phyloP scores from a whole-genome alignment of 2,113 vertebrate species.

The Phainopepla nitens region DNA sequence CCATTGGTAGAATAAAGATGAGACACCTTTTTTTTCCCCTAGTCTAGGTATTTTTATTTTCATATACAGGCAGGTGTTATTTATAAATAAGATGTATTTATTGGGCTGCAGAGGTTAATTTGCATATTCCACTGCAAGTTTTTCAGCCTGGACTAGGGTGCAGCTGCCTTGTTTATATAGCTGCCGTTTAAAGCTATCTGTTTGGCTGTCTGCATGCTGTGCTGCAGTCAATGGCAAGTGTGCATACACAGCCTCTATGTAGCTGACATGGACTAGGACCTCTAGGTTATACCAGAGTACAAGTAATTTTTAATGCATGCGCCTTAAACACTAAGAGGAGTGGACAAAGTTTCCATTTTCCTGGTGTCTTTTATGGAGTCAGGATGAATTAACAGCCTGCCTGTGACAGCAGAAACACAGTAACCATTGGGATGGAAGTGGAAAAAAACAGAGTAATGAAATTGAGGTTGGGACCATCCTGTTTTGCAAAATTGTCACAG shows the following conservation, averaged over 20 bases:
- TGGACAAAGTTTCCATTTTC: neutral
- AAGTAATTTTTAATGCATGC: neutral
- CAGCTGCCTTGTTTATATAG: neutral
- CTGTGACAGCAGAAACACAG: neutral
- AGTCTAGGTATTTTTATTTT: neutral
- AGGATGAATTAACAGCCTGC: neutral
- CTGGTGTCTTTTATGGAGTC: neutral
- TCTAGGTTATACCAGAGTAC: neutral
- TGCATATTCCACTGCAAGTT: neutral
- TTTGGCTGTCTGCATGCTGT: neutral
- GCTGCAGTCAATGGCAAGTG: neutral
- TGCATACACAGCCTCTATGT: neutral
- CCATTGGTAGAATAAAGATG: neutral
- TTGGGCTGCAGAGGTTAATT: neutral
- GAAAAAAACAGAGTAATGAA: neutral
- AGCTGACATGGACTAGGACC: neutral
- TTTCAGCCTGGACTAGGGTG: neutral
- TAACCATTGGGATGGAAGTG: neutral
- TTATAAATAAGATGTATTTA: neutral
- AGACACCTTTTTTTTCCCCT: neutral
- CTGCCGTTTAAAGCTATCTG: neutral
- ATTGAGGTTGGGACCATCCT: slow-evolving; percentile 16
- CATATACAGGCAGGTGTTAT: neutral
- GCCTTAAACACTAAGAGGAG: neutral
- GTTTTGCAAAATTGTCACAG: slow-evolving; percentile 6